These are phyloP conservation scores for Saccostrea glomerata DNA, from an alignment of 1,140 invertebrate genomes.

Conservation along the genomic window DNA sequence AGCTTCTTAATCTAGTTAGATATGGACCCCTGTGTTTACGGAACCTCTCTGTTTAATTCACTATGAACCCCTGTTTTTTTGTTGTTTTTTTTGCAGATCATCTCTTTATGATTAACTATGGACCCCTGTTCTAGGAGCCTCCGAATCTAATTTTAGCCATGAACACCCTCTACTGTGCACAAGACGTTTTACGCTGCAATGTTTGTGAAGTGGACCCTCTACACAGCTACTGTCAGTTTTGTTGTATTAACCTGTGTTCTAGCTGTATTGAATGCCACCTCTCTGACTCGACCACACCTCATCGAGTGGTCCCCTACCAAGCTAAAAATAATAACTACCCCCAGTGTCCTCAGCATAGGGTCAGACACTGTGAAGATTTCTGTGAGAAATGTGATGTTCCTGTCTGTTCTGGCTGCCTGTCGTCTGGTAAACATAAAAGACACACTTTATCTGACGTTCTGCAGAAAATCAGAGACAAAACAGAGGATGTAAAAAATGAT, in stretches of 20 bases:
- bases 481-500: too few relatives aligned
- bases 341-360: background rate
- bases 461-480: background rate
- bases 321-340: background rate
- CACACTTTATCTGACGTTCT: background rate
- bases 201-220: background rate
- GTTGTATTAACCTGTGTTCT: background rate
- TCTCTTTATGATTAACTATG: too few relatives aligned
- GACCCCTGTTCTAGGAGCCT: too few relatives aligned
- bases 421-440: background rate
- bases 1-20: too few relatives aligned
- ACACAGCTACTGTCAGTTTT: background rate
- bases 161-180: background rate
- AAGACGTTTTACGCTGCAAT: background rate
- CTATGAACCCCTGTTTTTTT: too few relatives aligned
- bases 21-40: too few relatives aligned
- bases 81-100: too few relatives aligned
- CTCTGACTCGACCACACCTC: background rate
- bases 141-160: background rate
- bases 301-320: background rate
- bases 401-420: background rate
- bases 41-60: too few relatives aligned
- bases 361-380: background rate
- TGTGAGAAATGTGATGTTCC: background rate
- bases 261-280: background rate